Conservation (phyloP, 2,888 invertebrate genomes). For the Drosophila cognata region DNA sequence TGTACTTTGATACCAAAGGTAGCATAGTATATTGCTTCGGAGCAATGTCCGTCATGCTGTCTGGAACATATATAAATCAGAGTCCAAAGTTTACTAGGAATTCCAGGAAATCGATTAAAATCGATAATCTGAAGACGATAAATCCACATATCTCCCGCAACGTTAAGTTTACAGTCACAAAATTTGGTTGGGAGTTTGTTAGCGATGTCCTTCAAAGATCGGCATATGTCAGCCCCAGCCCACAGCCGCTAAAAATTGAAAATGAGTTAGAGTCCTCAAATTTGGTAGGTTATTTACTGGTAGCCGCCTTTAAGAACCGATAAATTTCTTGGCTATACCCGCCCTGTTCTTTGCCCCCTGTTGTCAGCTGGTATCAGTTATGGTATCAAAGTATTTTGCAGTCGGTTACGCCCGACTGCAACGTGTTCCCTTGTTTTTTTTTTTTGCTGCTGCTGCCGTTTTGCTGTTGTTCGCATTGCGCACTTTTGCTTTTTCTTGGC, state of each 20-base stretch:
- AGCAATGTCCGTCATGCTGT: neutral
- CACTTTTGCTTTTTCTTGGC: slow-evolving; percentile 62
- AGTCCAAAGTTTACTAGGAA: neutral
- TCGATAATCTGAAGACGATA: neutral
- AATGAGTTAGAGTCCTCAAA: too few species aligned
- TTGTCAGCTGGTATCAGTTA: neutral
- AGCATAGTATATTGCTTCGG: neutral
- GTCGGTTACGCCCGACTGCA: neutral
- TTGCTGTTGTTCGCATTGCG: slow-evolving; percentile 40
- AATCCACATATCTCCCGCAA: neutral
- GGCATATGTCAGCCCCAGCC: neutral
- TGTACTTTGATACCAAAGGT: neutral
- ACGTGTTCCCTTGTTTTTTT: neutral
- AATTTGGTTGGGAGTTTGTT: neutral
- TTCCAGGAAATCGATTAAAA: neutral
- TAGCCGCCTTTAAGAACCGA: too few species aligned
- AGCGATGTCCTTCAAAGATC: neutral
- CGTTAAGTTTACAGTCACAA: neutral
- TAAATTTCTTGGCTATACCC: neutral
- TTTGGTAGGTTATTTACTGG: too few species aligned
- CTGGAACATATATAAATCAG: neutral
- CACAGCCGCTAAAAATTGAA: neutral
- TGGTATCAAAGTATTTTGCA: neutral
- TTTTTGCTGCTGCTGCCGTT: slow-evolving; percentile 10
- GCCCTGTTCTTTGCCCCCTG: neutral